phyloP scores from a whole-genome alignment of 2,113 vertebrate genomes.

The Microcebus tavaratra region DNA sequence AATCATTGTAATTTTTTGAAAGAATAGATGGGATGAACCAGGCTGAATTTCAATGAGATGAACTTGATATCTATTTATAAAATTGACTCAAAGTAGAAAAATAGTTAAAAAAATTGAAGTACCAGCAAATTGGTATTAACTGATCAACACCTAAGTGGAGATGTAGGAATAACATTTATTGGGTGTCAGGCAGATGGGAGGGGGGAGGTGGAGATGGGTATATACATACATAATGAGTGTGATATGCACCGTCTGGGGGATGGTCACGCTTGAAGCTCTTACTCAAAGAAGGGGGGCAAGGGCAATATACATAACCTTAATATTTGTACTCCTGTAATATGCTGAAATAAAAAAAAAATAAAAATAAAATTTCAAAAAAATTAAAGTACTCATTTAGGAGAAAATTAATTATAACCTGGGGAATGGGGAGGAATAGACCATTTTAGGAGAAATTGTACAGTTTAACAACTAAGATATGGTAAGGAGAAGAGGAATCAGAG shows the following conservation, averaged over 20 bases:
- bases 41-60: not conserved
- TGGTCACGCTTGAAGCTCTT: no score
- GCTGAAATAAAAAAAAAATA: no score
- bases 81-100: constrained; percentile 1
- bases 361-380: not conserved
- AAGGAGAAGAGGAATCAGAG: not conserved
- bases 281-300: no score
- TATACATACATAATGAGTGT: no score
- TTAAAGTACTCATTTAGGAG: not conserved
- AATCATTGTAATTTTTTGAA: not conserved
- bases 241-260: no score
- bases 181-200: no score
- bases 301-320: no score
- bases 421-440: not conserved
- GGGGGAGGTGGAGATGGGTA: no score
- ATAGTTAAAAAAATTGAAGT: not conserved
- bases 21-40: not conserved
- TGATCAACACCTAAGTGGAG: no score
- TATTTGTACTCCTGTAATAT: no score
- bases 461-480: not conserved
- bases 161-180: no score
- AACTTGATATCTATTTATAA: not conserved
- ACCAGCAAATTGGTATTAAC: no score
- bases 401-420: not conserved
- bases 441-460: not conserved